Percentiles rank a stretch among this genome's conserved stretches.
Conservation (phyloP, 2,797 vertebrate species). For the Alauda arvensis region DNA sequence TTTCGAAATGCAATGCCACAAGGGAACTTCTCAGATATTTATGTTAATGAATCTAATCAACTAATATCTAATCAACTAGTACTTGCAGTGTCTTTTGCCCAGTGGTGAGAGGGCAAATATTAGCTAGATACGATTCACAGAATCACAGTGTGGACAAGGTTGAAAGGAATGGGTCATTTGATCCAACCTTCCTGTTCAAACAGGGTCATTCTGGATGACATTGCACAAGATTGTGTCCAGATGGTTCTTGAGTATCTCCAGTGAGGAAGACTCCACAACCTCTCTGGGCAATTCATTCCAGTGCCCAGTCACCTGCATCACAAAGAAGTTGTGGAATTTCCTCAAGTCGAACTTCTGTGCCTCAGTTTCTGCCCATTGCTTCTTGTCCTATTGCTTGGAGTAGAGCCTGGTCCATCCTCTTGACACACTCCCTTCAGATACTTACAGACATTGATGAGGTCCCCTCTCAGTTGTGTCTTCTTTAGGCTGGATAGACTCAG, state of each 20-base stretch:
- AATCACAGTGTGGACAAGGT: neutral
- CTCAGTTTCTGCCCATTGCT: neutral
- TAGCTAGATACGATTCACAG: neutral
- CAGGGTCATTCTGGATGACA: neutral
- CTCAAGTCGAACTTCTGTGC: neutral
- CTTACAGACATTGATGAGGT: neutral
- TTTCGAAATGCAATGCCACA: neutral
- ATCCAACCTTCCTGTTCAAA: neutral
- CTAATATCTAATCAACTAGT: neutral
- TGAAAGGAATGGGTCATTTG: neutral
- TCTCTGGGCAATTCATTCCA: neutral
- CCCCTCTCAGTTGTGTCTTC: neutral
- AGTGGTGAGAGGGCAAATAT: neutral
- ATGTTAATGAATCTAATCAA: neutral
- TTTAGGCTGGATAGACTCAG: neutral
- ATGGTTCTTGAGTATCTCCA: neutral
- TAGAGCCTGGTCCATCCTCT: neutral
- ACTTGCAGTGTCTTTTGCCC: neutral
- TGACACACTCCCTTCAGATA: neutral
- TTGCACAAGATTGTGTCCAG: neutral
- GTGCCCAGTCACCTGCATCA: neutral
- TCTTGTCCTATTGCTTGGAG: neutral
- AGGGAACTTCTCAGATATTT: neutral
- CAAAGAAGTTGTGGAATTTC: neutral
- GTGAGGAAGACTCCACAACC: neutral